Base-by-base conservation (phyloP, 2,113 vertebrate species). In the Vidua macroura region DNA sequence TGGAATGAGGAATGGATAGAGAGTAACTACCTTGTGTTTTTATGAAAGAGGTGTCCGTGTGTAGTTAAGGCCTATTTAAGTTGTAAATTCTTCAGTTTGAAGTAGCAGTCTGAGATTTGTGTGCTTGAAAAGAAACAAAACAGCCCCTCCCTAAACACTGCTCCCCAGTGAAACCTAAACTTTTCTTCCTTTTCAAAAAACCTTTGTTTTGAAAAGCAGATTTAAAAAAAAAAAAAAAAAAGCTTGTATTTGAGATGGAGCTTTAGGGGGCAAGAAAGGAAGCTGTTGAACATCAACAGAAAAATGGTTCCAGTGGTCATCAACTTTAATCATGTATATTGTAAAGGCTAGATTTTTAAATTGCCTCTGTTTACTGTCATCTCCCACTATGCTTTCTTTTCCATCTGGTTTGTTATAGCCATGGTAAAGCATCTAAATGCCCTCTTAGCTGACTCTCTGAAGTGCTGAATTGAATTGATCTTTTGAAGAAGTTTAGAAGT, bases 371-470 rank as follows among this genome's bases (percentile, higher is more conserved):
- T 93, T 95, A 89, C 77, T 93, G 81, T 95, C 91, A 95, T 94
- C 92, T 96, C 89, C 94, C 89, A 96, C 94, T 95, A 31, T 93
- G 77, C 92, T 96, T 95, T 93, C 73, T 89, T 95, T 96, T 96
- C 86, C 96, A 95, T 97, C 96, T 91, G 92, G 63, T 68, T 84
- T 86, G 35, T 82, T 91, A 58, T 0, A 82, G 74, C 79, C 53
- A 31, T 69, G 33, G 70, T 94, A 78, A 95, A 92, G 91, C 77
- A 87, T 83, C 73, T 41, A 39, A 95, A 52, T 84, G 58, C 84
- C 76, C 60, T 94, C 64, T 75, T 88, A 68, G 6, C 49, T 89
- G 86, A 76, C 80, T 93, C 31, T 73, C 5, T 78, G 73, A 93
- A 81, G 91, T 88, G 69, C 86, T 93, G 92, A 84, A 68, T 49